Conservation (phyloP, 1,140 invertebrate species). For the Laodelphax striatellus region DNA sequence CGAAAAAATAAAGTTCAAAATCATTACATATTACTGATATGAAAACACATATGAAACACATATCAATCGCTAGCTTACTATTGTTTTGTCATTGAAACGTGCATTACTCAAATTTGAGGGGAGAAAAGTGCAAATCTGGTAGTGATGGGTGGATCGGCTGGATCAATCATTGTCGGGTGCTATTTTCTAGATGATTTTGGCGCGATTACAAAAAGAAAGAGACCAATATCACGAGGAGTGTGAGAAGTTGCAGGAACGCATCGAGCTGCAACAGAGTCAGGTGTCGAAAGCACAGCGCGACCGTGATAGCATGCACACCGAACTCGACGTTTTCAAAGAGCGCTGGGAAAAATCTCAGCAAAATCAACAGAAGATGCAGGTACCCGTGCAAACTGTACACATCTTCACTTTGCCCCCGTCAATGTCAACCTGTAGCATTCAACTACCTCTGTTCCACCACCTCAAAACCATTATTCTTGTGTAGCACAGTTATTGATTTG, state of each 20-base stretch:
- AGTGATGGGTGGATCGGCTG: too few relatives aligned
- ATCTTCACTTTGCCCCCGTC: background rate
- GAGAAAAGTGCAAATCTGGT: too few relatives aligned
- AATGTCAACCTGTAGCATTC: too few relatives aligned
- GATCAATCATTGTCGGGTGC: background rate
- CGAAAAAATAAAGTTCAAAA: too few relatives aligned
- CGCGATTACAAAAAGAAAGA: slow-evolving; percentile 75
- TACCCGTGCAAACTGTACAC: slow-evolving; percentile 26
- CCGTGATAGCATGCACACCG: slow-evolving; percentile 67
- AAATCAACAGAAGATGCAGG: slow-evolving; percentile 70
- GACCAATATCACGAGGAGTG: slow-evolving; percentile 69
- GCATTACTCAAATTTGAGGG: too few relatives aligned
- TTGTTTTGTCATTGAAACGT: too few relatives aligned
- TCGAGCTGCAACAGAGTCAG: slow-evolving; percentile 66
- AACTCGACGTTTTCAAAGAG: slow-evolving; percentile 75
- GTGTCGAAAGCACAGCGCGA: slow-evolving; percentile 73
- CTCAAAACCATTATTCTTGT: too few relatives aligned
- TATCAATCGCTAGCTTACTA: too few relatives aligned
- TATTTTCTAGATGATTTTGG: slow-evolving; percentile 44
- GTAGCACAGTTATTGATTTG: too few relatives aligned
- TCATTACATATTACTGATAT: too few relatives aligned
- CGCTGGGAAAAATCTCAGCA: slow-evolving; percentile 76
- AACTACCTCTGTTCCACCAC: too few relatives aligned
- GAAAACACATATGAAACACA: too few relatives aligned
- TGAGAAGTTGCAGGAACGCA: slow-evolving; percentile 65